Percentiles rank a stretch among this genome's conserved stretches.
These are phyloP conservation scores for Cartodere bifasciata DNA, from an alignment of 2,888 invertebrate species.

Conservation along the genomic window DNA sequence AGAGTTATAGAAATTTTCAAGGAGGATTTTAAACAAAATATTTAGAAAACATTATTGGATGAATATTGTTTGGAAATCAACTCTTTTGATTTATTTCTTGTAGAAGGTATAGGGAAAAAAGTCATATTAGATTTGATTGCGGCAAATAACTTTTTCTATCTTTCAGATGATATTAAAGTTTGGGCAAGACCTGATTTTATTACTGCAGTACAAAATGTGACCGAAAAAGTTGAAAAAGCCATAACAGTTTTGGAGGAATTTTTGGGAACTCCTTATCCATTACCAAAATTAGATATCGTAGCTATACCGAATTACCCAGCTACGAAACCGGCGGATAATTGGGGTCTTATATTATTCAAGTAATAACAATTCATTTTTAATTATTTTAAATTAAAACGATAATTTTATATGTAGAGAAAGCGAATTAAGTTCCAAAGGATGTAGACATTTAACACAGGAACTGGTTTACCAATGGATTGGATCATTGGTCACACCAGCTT, in stretches of 20 bases:
- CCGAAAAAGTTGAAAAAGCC: conserved; percentile 44
- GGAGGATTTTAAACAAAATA: too few relatives aligned
- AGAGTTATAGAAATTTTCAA: too few relatives aligned
- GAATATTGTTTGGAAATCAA: too few relatives aligned
- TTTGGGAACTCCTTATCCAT: conserved; percentile 51
- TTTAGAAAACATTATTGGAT: too few relatives aligned
- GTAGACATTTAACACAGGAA: conserved; percentile 58
- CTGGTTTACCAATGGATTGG: conserved; percentile 72
- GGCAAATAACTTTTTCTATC: too few relatives aligned
- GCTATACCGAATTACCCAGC: conserved; percentile 60
- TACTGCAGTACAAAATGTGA: conserved; percentile 42
- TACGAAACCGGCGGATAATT: conserved; percentile 61
- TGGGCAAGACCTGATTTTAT: conserved; percentile 54
- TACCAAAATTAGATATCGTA: conserved; percentile 57
- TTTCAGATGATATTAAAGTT: conserved; percentile 44
- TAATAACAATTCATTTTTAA: conserved; percentile 32
- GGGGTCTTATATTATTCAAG: conserved; percentile 71
- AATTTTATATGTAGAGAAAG: conserved; percentile 49
- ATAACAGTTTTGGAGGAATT: conserved; percentile 47
- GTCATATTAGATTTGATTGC: too few relatives aligned
- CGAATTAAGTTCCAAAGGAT: conserved; percentile 51
- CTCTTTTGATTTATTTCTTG: too few relatives aligned
- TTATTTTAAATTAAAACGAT: not conserved
- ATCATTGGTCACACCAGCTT: conserved; percentile 57
- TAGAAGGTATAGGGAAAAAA: too few relatives aligned